Conservation (phyloP, 1,140 invertebrate species). For the Drosophila subobscura region DNA sequence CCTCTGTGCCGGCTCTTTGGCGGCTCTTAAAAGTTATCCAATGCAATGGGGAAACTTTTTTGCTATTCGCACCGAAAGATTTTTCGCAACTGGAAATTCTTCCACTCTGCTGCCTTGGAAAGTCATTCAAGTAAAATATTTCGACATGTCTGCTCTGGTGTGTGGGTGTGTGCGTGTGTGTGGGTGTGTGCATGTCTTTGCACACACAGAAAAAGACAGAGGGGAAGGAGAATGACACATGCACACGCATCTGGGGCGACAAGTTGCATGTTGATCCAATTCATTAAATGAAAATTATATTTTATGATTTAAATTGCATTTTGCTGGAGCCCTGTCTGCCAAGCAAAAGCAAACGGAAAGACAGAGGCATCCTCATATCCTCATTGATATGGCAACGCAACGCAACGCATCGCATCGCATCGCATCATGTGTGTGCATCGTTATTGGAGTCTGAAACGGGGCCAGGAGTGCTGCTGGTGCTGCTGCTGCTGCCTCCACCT, state of each 20-base stretch:
- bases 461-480: too few relatives aligned
- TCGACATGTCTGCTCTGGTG: conserved; percentile 11
- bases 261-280: conserved; percentile 65
- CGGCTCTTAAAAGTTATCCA: conserved; percentile 6
- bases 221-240: background rate
- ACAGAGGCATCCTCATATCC: too few relatives aligned
- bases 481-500: too few relatives aligned
- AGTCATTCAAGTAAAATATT: conserved; percentile 66
- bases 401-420: too few relatives aligned
- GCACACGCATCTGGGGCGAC: conserved; percentile 4
- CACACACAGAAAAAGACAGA: background rate
- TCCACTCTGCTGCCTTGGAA: conserved; percentile 68
- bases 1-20: too few relatives aligned
- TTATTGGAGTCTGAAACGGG: too few relatives aligned
- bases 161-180: conserved; percentile 7
- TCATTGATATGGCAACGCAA: too few relatives aligned
- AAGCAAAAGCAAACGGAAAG: conserved; percentile 7
- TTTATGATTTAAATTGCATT: conserved; percentile 78
- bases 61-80: conserved; percentile 52
- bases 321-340: conserved; percentile 18
- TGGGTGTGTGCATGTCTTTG: too few relatives aligned
- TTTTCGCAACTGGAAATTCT: conserved; percentile 62
- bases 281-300: conserved; percentile 79
- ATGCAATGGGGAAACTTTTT: conserved; percentile 47
- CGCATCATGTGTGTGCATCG: too few relatives aligned